These are phyloP conservation scores for Nysson spinosus DNA, from an alignment of 2,888 invertebrate species.

Conservation along the genomic window DNA sequence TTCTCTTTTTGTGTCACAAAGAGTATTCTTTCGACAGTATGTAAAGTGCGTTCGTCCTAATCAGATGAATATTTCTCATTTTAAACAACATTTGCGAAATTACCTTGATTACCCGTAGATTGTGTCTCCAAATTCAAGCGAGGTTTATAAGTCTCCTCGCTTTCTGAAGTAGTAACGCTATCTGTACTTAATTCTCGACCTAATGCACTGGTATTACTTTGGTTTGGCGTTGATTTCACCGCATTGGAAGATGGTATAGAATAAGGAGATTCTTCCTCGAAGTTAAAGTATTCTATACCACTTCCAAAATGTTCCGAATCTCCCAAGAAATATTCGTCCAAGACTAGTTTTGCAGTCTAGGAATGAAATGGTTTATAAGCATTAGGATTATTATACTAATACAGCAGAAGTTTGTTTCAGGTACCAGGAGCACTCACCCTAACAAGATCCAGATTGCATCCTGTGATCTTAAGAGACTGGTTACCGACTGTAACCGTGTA, in stretches of 20 bases:
- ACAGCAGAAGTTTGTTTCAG: neutral
- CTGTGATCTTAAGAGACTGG: constrained; percentile 91
- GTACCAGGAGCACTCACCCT: constrained; percentile 80
- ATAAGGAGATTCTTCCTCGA: constrained; percentile 68
- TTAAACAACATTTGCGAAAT: too few relatives aligned
- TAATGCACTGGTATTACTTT: constrained; percentile 49
- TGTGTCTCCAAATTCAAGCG: constrained; percentile 58
- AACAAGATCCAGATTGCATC: constrained; percentile 90
- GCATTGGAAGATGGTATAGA: constrained; percentile 49
- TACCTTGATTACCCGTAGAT: constrained; percentile 58
- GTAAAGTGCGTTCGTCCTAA: too few relatives aligned
- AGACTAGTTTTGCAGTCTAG: constrained; percentile 90
- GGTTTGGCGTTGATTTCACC: constrained; percentile 56
- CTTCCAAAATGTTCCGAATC: constrained; percentile 68
- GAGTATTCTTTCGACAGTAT: too few relatives aligned
- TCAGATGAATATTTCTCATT: neutral
- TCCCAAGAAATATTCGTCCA: constrained; percentile 88
- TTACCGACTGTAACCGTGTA: constrained; percentile 91
- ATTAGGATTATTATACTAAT: constrained; percentile 18
- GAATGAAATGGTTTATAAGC: neutral
- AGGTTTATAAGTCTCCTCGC: constrained; percentile 70
- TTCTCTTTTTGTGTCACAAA: too few relatives aligned
- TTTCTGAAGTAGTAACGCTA: constrained; percentile 68
- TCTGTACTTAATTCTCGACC: constrained; percentile 67
- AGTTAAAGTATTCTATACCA: constrained; percentile 72